Base-by-base conservation (phyloP, 2,797 vertebrate genomes). In the Scleropages formosus region DNA sequence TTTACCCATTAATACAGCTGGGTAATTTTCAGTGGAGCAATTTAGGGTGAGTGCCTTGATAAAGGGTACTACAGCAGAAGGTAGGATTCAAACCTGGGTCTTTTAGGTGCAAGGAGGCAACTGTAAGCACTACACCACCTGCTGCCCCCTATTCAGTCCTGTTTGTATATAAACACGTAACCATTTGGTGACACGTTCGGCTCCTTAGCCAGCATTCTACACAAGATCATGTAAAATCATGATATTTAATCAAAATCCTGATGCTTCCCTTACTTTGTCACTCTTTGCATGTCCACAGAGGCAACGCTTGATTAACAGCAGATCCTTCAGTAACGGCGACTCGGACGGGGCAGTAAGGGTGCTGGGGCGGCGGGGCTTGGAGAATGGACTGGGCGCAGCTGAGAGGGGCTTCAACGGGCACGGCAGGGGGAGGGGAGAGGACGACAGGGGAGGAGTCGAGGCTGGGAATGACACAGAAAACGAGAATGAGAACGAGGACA, bases 251-350 rank as follows among this genome's bases (percentile, higher is more conserved):
- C n/a, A n/a, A n/a, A n/a, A n/a, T n/a, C n/a, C n/a, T 44, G 56
- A 2, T 18, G 1, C 56, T 12, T 12, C 56, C 2, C 53, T 56
- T 10, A 51, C 7, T 49, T 7, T 66, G 16, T 66, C 8, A 46
- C n/a, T 20, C 20, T n/a, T 24, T 20, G 44, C 20, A 0, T 24
- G 11, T 9, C 77, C 67, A 13, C 91, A 98, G 96, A 95, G 96
- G 68, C 96, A 97, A 82, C 92, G 96, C 80, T 86, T 98, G 84
- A 95, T 96, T 87, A 96, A 95, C 87, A 96, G 94, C 85, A 93
- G 90, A 20, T 92, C 93, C 75, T 95, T 95, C 79, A 91, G 90
- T 63, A 96, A 95, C 0, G 93, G 95, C 0, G 95, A 97, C 81
- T 94, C 95, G 0, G 96, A 97, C 65, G 92, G 95, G 2, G 86